phyloP scores from a whole-genome alignment of 2,797 vertebrate species.

The Halcyon badia region DNA sequence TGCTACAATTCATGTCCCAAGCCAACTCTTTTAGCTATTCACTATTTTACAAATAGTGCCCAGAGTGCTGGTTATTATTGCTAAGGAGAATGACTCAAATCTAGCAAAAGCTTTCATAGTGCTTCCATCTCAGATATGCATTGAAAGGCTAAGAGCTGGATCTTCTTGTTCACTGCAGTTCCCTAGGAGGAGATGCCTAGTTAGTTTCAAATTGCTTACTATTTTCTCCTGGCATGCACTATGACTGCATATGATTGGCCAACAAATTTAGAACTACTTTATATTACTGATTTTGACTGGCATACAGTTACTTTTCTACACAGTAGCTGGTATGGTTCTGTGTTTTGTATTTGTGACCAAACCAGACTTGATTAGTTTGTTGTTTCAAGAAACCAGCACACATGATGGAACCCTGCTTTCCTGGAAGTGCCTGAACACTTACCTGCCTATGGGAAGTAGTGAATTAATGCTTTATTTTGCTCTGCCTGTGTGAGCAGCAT shows the following conservation, averaged over 20 bases:
- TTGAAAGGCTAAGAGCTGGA: neutral
- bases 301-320: neutral
- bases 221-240: neutral
- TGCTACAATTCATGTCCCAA: neutral
- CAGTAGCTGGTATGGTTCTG: neutral
- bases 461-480: neutral
- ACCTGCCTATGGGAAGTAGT: neutral
- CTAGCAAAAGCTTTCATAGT: neutral
- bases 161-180: neutral
- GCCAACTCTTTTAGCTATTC: neutral
- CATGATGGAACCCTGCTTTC: neutral
- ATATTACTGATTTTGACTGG: neutral
- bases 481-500: neutral
- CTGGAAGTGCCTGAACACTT: neutral
- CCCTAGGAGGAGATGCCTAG: neutral
- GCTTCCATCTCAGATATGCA: neutral
- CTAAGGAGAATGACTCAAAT: neutral
- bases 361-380: neutral
- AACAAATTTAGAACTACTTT: neutral
- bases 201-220: neutral
- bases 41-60: neutral
- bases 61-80: neutral
- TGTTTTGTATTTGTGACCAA: neutral
- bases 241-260: neutral
- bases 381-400: neutral